phyloP scores from a whole-genome alignment of 1,140 invertebrate genomes.

The Helicoverpa armigera region DNA sequence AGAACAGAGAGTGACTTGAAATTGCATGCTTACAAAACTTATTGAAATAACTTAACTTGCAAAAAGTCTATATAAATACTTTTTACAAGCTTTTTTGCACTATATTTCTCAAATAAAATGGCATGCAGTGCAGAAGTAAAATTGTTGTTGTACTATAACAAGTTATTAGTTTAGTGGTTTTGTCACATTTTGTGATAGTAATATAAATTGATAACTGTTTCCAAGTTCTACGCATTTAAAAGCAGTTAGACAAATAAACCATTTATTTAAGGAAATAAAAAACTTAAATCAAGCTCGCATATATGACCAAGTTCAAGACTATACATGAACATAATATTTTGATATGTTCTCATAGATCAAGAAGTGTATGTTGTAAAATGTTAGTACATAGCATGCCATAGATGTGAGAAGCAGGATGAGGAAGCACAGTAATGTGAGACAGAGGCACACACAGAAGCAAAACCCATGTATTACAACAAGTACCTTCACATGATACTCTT shows the following conservation, averaged over 20 bases:
- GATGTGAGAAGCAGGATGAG: slow-evolving; percentile 60
- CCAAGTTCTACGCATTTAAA: slow-evolving; percentile 18
- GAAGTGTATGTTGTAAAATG: slow-evolving; percentile 55
- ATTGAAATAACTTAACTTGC: no score
- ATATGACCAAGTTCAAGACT: neutral
- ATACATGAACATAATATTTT: slow-evolving; percentile 44
- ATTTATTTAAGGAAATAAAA: slow-evolving; percentile 43
- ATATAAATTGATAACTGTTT: slow-evolving; percentile 1
- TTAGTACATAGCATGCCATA: slow-evolving; percentile 61
- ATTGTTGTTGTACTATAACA: neutral
- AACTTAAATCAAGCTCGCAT: neutral
- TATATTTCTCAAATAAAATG: neutral
- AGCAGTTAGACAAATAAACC: slow-evolving; percentile 15
- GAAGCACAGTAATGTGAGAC: slow-evolving; percentile 61
- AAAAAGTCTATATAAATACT: neutral
- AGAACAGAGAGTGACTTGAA: neutral
- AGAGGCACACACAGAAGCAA: slow-evolving; percentile 63
- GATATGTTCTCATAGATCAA: slow-evolving; percentile 54
- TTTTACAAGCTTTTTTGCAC: neutral
- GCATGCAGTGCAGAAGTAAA: neutral
- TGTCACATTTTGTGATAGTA: neutral
- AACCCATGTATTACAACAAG: slow-evolving; percentile 58
- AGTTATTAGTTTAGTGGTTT: neutral
- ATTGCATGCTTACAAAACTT: no score
- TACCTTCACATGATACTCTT: slow-evolving; percentile 84